Conservation (phyloP, 2,113 vertebrate genomes). For the Paramormyrops kingsleyae region DNA sequence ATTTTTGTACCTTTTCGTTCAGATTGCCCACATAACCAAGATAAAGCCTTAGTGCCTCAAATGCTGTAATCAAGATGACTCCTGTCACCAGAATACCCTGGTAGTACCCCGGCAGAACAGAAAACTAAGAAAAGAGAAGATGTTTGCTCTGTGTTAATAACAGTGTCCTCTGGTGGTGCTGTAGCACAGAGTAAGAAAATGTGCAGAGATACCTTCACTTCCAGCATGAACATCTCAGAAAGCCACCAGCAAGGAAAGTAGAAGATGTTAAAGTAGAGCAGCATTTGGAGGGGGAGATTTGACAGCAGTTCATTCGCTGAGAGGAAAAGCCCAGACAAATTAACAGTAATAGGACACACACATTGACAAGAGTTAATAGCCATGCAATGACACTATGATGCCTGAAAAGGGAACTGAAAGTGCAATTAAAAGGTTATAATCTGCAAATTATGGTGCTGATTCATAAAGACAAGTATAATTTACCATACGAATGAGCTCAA, state of each 20-base stretch:
- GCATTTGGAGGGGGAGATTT: constrained; percentile 76
- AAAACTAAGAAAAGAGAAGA: constrained; percentile 53
- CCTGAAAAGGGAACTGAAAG: neutral
- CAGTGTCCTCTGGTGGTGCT: neutral
- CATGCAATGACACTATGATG: neutral
- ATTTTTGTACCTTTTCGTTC: constrained; percentile 66
- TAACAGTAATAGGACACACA: neutral
- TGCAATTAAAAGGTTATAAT: neutral
- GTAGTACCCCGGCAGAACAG: constrained; percentile 65
- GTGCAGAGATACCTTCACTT: constrained; percentile 63
- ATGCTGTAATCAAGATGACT: constrained; percentile 57
- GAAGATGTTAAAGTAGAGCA: constrained; percentile 74
- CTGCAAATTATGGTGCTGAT: neutral
- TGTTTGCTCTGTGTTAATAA: neutral
- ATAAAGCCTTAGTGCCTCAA: constrained; percentile 64
- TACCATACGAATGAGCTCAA: neutral
- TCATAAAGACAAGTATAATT: neutral
- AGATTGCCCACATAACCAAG: constrained; percentile 77
- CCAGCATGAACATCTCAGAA: constrained; percentile 68
- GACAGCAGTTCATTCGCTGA: constrained; percentile 56
- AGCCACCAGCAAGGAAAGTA: constrained; percentile 74
- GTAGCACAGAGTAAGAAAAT: neutral
- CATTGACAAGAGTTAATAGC: neutral
- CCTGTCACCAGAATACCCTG: constrained; percentile 68
- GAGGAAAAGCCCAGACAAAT: constrained; percentile 3